These are phyloP conservation scores for Dinomys branickii DNA, from an alignment of 2,113 vertebrate genomes.

Conservation along the genomic window DNA sequence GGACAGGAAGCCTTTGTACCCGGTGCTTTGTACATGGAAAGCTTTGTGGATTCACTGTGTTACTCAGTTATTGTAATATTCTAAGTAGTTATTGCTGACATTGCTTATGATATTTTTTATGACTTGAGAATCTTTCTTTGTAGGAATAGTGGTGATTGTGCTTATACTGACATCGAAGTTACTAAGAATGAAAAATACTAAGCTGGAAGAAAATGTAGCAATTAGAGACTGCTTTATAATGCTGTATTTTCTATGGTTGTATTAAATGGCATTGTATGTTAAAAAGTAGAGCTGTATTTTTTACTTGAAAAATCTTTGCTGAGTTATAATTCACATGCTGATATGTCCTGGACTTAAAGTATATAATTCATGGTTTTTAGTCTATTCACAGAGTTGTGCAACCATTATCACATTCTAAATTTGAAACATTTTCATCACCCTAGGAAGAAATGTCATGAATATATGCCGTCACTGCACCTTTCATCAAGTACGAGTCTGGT, in stretches of 20 bases:
- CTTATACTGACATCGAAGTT: background rate
- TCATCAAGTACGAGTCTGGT: background rate
- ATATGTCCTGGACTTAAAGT: background rate
- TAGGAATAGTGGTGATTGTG: background rate
- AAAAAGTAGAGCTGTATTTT: background rate
- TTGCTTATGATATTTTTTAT: background rate
- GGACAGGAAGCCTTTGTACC: background rate
- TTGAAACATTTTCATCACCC: background rate
- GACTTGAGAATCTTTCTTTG: background rate
- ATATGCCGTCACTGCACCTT: background rate
- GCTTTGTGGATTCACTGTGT: background rate
- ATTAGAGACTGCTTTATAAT: no score
- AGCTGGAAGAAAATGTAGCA: background rate
- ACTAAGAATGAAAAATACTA: background rate
- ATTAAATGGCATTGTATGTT: background rate
- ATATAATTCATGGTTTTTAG: background rate
- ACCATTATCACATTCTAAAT: background rate
- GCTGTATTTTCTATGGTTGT: background rate
- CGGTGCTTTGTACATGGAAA: background rate
- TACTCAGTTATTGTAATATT: background rate
- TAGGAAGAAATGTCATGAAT: background rate
- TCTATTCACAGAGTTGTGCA: background rate
- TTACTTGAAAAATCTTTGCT: background rate
- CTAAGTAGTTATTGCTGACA: background rate
- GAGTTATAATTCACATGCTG: background rate